These are phyloP conservation scores for Macaria liturata DNA, from an alignment of 2,888 invertebrate genomes.

Conservation along the genomic window DNA sequence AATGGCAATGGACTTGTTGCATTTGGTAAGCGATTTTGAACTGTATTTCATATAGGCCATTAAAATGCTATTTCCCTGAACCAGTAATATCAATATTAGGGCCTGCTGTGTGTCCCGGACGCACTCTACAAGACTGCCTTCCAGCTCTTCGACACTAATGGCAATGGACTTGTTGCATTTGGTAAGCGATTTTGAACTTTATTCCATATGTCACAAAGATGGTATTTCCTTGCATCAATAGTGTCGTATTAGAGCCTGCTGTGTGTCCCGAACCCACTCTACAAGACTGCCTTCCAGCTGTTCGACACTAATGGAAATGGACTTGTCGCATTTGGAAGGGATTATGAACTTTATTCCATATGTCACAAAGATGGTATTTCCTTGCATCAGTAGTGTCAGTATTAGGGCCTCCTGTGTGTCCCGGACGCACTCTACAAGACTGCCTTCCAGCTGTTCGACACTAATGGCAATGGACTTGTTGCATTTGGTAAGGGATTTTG, in stretches of 20 bases:
- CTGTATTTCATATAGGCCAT: neutral
- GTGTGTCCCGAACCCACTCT: constrained; percentile 98
- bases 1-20: constrained; percentile 98
- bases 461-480: constrained; percentile 97
- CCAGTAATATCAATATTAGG: constrained; percentile 71
- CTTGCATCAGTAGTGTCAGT: too few relatives aligned
- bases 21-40: constrained; percentile 87
- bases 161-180: constrained; percentile 97
- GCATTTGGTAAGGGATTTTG: constrained; percentile 91
- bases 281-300: constrained; percentile 98
- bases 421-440: constrained; percentile 99
- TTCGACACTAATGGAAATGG: constrained; percentile 99
- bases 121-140: constrained; percentile 99
- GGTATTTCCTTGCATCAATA: too few relatives aligned
- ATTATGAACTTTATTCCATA: too few relatives aligned
- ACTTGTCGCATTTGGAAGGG: constrained; percentile 93
- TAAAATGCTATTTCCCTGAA: too few relatives aligned
- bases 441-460: constrained; percentile 99
- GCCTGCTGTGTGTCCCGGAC: constrained; percentile 97
- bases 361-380: too few relatives aligned
- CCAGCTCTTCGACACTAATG: constrained; percentile 98
- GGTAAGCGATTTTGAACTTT: constrained; percentile 83
- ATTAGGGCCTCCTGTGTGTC: constrained; percentile 96
- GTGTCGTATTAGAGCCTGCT: constrained; percentile 87
- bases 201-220: neutral